Evolutionary conservation across 2,113 vertebrate genomes (phyloP), one percentile per base, ranked within the genome.

Genomic region (Anguilla rostrata): DNA sequence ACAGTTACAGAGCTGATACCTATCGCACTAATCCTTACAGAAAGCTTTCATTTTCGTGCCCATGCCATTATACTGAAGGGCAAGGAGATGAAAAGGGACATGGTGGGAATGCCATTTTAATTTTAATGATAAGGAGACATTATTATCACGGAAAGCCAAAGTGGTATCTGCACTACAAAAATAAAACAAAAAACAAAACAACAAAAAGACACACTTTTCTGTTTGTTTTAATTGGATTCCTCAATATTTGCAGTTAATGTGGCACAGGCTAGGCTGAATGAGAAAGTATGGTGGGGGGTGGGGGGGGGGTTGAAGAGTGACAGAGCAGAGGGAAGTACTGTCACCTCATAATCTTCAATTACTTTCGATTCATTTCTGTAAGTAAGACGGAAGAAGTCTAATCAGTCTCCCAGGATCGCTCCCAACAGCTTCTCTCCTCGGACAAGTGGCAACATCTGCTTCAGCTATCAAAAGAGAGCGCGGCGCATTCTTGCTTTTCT

Each of bases 371-470:
- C 89, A 94, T 94, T 89, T 91, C 80, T n/a, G 87, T 49, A 78
- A 78, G 86, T 78, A 87, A 88, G 89, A 89, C 85, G 66, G 90
- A 92, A 91, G 91, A 93, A 93, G 92, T 91, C 90, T 93, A 93
- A 93, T 94, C 93, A 94, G 91, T 87, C 89, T 89, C 39, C 78
- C 87, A 90, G 90, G 91, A 92, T 92, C 89, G 89, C 93, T 91
- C 89, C 87, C 89, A 89, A 90, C 88, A 92, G 87, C 88, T 20
- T 57, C 3, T 85, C 82, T 60, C 22, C 41, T 20, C 84, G 46
- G 9, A 83, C 49, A 60, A 46, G 34, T 84, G 82, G 86, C 39
- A 39, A 90, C 94, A 95, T 95, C 92, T 93, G 94, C 91, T 92
- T 87, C 90, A 90, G 84, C 57, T 78, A 81, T 63, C 89, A 87